Conservation (phyloP, 1,140 invertebrate genomes). For the Bathynomus jamesi region DNA sequence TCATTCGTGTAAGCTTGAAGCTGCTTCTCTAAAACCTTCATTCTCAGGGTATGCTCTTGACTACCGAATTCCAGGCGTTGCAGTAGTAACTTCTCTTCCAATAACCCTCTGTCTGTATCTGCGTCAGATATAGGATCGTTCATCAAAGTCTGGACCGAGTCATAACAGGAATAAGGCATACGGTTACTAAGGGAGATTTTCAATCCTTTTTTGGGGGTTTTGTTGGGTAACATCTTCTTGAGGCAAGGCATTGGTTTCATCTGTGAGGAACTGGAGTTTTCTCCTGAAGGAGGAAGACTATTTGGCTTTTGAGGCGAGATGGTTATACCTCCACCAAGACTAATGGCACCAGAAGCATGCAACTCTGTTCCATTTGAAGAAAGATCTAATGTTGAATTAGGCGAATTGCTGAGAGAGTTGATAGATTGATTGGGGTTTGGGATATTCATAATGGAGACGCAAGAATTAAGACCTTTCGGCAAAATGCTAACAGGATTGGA, state of each 20-base stretch:
- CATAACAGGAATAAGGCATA: background rate
- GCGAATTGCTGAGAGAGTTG: background rate
- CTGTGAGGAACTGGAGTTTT: background rate
- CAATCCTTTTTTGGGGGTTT: background rate
- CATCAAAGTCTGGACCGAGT: background rate
- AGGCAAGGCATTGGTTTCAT: slow-evolving; percentile 18
- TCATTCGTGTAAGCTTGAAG: slow-evolving; percentile 28
- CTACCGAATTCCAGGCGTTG: slow-evolving; percentile 21
- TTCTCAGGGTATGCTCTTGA: slow-evolving; percentile 21
- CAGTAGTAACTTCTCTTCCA: slow-evolving; percentile 9
- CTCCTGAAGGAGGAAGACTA: background rate
- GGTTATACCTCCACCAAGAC: slow-evolving; percentile 8
- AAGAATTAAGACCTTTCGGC: slow-evolving; percentile 23
- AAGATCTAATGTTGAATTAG: background rate
- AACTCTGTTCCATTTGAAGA: background rate
- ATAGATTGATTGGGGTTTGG: slow-evolving; percentile 17
- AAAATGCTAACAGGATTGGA: slow-evolving; percentile 12
- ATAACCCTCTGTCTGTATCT: background rate
- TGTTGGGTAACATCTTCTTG: slow-evolving; percentile 27
- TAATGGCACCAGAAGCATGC: background rate
- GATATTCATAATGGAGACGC: slow-evolving; percentile 29
- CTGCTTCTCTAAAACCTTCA: slow-evolving; percentile 32
- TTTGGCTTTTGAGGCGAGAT: slow-evolving; percentile 14
- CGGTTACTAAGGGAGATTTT: background rate
- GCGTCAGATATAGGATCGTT: background rate